Evolutionary conservation across 1,140 invertebrate species (phyloP).

Genomic region (Magallana ariakensis): DNA sequence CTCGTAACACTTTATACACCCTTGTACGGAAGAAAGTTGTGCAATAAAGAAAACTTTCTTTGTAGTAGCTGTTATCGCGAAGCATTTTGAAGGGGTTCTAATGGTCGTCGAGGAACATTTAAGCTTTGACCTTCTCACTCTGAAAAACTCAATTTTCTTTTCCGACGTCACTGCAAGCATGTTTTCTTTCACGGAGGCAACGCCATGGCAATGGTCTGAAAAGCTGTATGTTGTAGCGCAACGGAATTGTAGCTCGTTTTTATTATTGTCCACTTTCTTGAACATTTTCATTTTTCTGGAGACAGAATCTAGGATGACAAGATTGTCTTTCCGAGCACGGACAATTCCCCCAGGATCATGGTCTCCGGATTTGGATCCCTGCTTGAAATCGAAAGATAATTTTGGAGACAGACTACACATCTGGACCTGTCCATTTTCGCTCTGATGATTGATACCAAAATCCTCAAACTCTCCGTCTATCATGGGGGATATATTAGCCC

Average conservation of each 20-base stretch:
- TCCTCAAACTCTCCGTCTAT: not conserved
- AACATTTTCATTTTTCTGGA: slow-evolving; percentile 24
- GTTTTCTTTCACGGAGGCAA: slow-evolving; percentile 7
- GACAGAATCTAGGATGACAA: not conserved
- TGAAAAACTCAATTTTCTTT: slow-evolving; percentile 11
- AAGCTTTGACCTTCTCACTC: not conserved
- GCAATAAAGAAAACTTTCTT: slow-evolving; percentile 4
- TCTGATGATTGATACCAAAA: not conserved
- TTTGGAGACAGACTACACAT: not conserved
- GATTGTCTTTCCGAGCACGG: slow-evolving; percentile 3
- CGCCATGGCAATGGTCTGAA: not conserved
- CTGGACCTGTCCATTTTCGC: not conserved
- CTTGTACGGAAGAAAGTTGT: not conserved
- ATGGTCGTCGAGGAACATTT: not conserved
- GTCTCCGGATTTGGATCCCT: not conserved
- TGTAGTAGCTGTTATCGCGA: not conserved
- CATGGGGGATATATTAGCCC: not conserved
- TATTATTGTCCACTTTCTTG: not conserved
- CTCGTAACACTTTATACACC: not conserved
- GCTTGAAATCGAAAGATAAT: not conserved
- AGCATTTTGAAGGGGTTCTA: not conserved
- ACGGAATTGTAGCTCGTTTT: slow-evolving; percentile 17
- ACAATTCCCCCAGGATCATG: slow-evolving; percentile 7
- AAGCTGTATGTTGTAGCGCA: not conserved
- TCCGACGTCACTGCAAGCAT: slow-evolving; percentile 4